Evolutionary conservation across 1,140 invertebrate genomes (phyloP).

Genomic region (Zeugodacus cucurbitae): DNA sequence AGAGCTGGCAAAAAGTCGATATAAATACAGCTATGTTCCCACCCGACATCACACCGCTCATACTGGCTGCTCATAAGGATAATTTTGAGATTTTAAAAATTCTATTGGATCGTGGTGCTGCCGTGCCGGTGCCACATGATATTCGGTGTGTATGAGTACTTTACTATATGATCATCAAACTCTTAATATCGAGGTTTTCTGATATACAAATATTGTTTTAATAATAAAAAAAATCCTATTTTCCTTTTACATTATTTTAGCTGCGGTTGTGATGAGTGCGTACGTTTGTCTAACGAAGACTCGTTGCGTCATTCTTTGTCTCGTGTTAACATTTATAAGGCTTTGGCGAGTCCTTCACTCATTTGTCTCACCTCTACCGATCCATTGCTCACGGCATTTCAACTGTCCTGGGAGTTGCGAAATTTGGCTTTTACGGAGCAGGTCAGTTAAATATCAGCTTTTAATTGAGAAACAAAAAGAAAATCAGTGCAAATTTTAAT

Average conservation of each 20-base stretch:
- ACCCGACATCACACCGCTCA: slow-evolving; percentile 91
- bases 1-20: slow-evolving; percentile 90
- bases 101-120: slow-evolving; percentile 86
- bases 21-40: slow-evolving; percentile 85
- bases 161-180: neutral
- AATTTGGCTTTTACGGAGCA: slow-evolving; percentile 83
- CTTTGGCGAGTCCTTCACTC: slow-evolving; percentile 89
- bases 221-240: neutral
- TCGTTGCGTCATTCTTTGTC: slow-evolving; percentile 88
- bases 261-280: slow-evolving; percentile 84
- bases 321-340: slow-evolving; percentile 91
- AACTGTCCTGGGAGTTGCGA: slow-evolving; percentile 84
- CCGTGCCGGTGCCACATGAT: slow-evolving; percentile 87
- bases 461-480: too few relatives aligned
- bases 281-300: slow-evolving; percentile 76
- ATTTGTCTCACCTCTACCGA: slow-evolving; percentile 87
- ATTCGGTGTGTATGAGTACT: slow-evolving; percentile 70
- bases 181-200: neutral
- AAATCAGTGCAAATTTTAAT: neutral
- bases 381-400: slow-evolving; percentile 85
- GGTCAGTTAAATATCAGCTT: slow-evolving; percentile 24
- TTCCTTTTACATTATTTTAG: slow-evolving; percentile 60
- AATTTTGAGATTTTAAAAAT: slow-evolving; percentile 96
- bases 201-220: neutral
- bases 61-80: slow-evolving; percentile 90